Percentiles rank a stretch among this genome's conserved stretches.
These are phyloP conservation scores for Pseudorhombus dupliciocellatus DNA, from an alignment of 2,113 vertebrate species.

Conservation along the genomic window DNA sequence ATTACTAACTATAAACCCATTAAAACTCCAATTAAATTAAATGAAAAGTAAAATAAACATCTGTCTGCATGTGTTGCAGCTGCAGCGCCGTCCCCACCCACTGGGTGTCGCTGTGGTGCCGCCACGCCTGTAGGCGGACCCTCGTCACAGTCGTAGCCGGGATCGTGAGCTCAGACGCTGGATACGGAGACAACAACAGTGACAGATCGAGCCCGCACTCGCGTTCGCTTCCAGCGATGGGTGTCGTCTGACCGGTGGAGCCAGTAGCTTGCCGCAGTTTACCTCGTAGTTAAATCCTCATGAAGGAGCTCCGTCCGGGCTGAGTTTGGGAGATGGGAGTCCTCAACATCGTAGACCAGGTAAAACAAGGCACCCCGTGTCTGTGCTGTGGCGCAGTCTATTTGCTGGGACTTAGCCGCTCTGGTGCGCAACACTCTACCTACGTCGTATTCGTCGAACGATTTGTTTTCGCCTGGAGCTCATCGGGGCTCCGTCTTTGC, in stretches of 20 bases:
- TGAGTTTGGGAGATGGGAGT: conserved; percentile 93
- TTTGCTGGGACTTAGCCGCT: conserved; percentile 59
- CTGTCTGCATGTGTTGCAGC: no score
- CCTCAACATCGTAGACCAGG: conserved; percentile 94
- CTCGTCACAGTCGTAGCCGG: conserved; percentile 57
- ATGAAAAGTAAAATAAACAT: no score
- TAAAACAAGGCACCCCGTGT: conserved; percentile 70
- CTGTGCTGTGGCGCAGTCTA: conserved; percentile 72
- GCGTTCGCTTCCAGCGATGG: conserved; percentile 67
- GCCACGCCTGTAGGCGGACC: conserved; percentile 81
- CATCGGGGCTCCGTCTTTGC: neutral
- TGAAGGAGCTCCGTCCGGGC: conserved; percentile 93
- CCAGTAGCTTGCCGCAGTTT: conserved; percentile 69
- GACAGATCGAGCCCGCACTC: conserved; percentile 70
- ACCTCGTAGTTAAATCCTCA: conserved; percentile 81
- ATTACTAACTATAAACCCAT: no score
- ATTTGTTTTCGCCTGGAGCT: neutral
- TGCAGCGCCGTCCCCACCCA: conserved; percentile 2
- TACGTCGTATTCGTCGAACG: conserved; percentile 5
- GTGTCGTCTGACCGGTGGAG: conserved; percentile 70
- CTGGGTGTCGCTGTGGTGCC: conserved; percentile 57
- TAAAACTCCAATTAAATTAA: no score
- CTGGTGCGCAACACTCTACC: conserved; percentile 61
- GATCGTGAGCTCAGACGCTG: conserved; percentile 67
- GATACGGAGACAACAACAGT: conserved; percentile 79